Evolutionary conservation across 2,888 invertebrate species (phyloP).

Genomic region (Diachrysia chrysitis): DNA sequence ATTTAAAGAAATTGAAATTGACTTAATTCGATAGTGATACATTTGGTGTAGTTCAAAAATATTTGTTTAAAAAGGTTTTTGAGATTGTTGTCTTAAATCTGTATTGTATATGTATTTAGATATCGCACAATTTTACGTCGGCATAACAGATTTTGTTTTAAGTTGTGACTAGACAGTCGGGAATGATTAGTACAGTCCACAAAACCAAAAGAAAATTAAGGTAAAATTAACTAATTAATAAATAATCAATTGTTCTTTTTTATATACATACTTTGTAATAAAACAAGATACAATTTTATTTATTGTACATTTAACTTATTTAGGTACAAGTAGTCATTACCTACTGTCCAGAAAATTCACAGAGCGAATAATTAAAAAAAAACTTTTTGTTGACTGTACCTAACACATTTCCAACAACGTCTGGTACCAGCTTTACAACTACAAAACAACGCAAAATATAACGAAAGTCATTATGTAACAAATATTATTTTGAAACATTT

Average conservation of each 20-base stretch:
- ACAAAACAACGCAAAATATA: conserved; percentile 18
- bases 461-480: conserved; percentile 8
- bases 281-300: too few species aligned
- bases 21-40: background rate
- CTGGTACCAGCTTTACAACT: background rate
- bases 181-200: background rate
- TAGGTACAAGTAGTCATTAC: too few species aligned
- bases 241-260: too few species aligned
- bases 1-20: background rate
- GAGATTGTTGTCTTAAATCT: conserved; percentile 3
- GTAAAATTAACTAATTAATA: too few species aligned
- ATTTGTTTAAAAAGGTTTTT: background rate
- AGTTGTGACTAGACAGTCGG: background rate
- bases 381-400: background rate
- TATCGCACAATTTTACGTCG: background rate
- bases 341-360: too few species aligned
- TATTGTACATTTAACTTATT: too few species aligned
- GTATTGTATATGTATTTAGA: background rate
- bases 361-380: too few species aligned
- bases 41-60: background rate
- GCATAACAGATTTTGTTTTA: background rate
- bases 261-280: too few species aligned
- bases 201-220: too few species aligned
- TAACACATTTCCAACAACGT: background rate
- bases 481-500: background rate